Evolutionary conservation across 2,888 invertebrate genomes (phyloP).

Genomic region (Lypha dubia): DNA sequence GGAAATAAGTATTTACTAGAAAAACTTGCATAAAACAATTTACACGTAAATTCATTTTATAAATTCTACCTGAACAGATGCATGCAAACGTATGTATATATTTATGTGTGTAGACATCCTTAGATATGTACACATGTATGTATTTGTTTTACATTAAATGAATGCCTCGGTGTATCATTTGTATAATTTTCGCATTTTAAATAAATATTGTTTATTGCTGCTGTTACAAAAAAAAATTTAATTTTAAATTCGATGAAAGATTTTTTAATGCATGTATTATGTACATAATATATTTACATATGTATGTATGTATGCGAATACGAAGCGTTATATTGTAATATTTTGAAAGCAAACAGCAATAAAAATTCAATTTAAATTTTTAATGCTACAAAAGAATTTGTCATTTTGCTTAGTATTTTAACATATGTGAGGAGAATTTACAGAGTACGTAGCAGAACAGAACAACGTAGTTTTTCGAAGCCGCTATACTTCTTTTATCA

Average conservation of each 20-base stretch:
- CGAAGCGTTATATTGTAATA: background rate
- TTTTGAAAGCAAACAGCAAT: constrained; percentile 6
- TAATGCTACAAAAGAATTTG: background rate
- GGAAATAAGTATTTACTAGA: background rate
- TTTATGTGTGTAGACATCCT: background rate
- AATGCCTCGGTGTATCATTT: constrained; percentile 61
- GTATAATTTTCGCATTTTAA: constrained; percentile 74
- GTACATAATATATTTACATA: background rate
- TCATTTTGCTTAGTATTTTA: background rate
- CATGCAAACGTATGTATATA: background rate
- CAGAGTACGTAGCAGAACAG: too few species aligned
- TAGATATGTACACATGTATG: background rate
- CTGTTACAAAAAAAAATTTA: constrained; percentile 33
- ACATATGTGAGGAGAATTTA: background rate
- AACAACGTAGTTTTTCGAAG: too few species aligned
- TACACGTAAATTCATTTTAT: constrained; percentile 73
- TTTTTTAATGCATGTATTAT: background rate
- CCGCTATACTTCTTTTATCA: too few species aligned
- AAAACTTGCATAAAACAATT: constrained; percentile 47
- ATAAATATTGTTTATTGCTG: constrained; percentile 69
- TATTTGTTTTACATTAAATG: background rate
- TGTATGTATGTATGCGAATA: too few species aligned
- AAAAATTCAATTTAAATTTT: constrained; percentile 39
- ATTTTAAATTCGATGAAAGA: background rate
- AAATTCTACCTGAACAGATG: constrained; percentile 43